Percentiles rank a stretch among this genome's conserved stretches.
These are phyloP conservation scores for Megamerina dolium DNA, from an alignment of 2,888 invertebrate species.

Conservation along the genomic window DNA sequence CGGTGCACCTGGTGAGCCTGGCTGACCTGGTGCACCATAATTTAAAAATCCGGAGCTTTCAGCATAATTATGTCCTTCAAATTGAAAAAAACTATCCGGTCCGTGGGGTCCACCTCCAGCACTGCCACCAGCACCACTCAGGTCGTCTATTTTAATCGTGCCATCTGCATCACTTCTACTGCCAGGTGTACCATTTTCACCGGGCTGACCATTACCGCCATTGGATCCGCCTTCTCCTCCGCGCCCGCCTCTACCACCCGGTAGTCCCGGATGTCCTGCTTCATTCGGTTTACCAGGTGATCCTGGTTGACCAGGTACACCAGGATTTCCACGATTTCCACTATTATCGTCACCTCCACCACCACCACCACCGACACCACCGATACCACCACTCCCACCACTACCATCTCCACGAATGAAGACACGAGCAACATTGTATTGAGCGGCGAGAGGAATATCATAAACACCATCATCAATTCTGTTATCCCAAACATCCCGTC, in stretches of 20 bases:
- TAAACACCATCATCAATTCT: too few relatives aligned
- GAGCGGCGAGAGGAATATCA: too few relatives aligned
- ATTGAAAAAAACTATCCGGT: not conserved
- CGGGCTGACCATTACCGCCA: not conserved
- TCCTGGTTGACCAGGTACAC: conserved; percentile 2
- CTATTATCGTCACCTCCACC: conserved; percentile 3
- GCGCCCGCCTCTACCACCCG: not conserved
- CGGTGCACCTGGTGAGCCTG: conserved; percentile 3
- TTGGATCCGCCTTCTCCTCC: not conserved
- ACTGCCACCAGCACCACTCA: not conserved
- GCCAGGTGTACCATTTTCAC: not conserved
- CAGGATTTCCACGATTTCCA: not conserved
- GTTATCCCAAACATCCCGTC: too few relatives aligned
- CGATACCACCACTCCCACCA: too few relatives aligned
- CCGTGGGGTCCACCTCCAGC: not conserved
- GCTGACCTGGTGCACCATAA: conserved; percentile 3
- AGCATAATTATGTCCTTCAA: conserved; percentile 5
- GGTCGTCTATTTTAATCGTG: too few relatives aligned
- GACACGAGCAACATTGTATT: conserved; percentile 12
- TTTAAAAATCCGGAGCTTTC: conserved; percentile 5
- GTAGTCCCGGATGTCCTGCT: not conserved
- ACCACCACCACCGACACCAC: conserved; percentile 3
- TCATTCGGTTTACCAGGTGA: not conserved
- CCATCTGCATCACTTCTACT: not conserved
- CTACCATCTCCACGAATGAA: too few relatives aligned